Percentiles rank a stretch among this genome's conserved stretches.
Conservation (phyloP, 2,113 vertebrate genomes). For the Dermatemys mawii region DNA sequence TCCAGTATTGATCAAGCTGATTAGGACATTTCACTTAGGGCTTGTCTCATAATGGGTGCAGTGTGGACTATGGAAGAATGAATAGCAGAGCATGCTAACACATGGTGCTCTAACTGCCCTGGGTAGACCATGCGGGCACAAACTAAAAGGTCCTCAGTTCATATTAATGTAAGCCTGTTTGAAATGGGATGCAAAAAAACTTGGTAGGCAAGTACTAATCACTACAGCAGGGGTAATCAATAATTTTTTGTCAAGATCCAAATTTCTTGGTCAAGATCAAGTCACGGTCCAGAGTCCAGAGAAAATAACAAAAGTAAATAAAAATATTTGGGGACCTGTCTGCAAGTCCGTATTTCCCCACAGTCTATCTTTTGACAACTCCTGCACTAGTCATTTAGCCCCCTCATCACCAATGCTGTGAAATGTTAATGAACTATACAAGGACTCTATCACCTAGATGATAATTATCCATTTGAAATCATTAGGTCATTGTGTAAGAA, state of each 20-base stretch:
- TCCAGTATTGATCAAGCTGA: background rate
- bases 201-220: slow-evolving; percentile 40
- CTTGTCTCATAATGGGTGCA: background rate
- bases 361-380: too few relatives aligned
- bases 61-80: background rate
- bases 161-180: background rate
- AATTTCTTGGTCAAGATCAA: too few relatives aligned
- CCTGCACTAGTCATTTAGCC: slow-evolving; percentile 24
- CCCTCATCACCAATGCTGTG: slow-evolving; percentile 46
- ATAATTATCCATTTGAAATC: slow-evolving; percentile 43
- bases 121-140: background rate
- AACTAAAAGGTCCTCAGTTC: background rate
- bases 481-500: background rate
- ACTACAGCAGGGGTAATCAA: background rate
- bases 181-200: background rate
- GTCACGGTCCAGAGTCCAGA: too few relatives aligned
- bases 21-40: background rate
- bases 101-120: background rate
- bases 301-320: too few relatives aligned
- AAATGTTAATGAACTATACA: slow-evolving; percentile 55
- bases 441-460: background rate
- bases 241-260: too few relatives aligned
- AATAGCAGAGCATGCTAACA: background rate
- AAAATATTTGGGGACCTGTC: too few relatives aligned
- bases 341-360: too few relatives aligned